Base-by-base conservation (phyloP, 2,113 vertebrate genomes). In the Balaeniceps rex region DNA sequence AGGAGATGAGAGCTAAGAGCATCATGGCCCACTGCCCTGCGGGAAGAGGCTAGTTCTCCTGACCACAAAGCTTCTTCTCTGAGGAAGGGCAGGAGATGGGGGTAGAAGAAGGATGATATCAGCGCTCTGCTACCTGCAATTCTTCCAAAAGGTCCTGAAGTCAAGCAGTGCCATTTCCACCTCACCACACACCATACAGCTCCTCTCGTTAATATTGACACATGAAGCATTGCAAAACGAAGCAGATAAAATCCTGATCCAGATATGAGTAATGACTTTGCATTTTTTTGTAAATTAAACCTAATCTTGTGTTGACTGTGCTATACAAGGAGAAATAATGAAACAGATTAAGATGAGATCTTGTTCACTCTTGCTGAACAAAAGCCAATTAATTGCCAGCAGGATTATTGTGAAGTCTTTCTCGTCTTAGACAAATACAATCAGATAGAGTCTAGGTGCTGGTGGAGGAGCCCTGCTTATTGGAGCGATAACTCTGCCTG, bases 241-340 rank as follows among this genome's bases (percentile, higher is more conserved):
- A 97, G 90, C 92, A 88, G 95, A 95, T 94, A 94, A 72, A 66
- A 88, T 90, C 86, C 94, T 12, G 61, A 96, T 94, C 92, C 85
- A 87, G 87, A 91, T 85, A 97, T 90, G 94, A 98, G 38, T 93
- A 96, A 98, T 95, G 97, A 95, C 87, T 97, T 95, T 2, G 58
- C 93, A 84, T 90, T 93, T 96, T 93, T 85, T 96, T 75, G 57
- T 97, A 97, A 98, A 98, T 98, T 95, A 98, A 98, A 97, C 93
- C 97, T 98, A 97, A 98, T 98, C 97, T 98, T 95, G 95, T 98
- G 97, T 98, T 98, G 97, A 96, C 97, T 97, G 82, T 97, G 95
- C 97, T 96, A 76, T 97, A 97, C 96, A 96, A 97, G 97, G 96
- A 91, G 49, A 97, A 97, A 98, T 97, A 98, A 98, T 97, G 97